These are phyloP conservation scores for Zaprionus capensis DNA, from an alignment of 1,140 invertebrate species.

Conservation along the genomic window DNA sequence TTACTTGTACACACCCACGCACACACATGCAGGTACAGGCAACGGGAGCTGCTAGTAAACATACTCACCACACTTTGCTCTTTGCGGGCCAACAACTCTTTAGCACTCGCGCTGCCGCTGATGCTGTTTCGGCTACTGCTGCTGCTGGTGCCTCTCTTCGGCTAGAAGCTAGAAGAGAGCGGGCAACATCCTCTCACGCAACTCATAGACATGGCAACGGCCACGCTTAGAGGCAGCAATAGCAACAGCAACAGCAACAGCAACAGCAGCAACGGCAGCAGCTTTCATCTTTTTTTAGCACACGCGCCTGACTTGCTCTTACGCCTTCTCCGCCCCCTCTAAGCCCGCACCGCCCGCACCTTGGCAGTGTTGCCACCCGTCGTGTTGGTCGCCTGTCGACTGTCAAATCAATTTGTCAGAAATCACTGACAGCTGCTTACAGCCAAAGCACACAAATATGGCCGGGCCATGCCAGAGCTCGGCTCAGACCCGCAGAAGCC, in stretches of 20 bases:
- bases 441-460: slow-evolving; percentile 75
- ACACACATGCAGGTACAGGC: slow-evolving; percentile 1
- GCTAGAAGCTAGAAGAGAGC: slow-evolving; percentile 60
- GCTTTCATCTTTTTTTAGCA: slow-evolving; percentile 64
- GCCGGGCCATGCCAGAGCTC: slow-evolving; percentile 35
- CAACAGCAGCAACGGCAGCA: slow-evolving; percentile 24
- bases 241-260: neutral
- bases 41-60: slow-evolving; percentile 22
- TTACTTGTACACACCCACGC: slow-evolving; percentile 41
- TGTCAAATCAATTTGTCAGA: slow-evolving; percentile 83
- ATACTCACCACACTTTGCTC: slow-evolving; percentile 73
- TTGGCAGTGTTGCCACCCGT: slow-evolving; percentile 8
- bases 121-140: slow-evolving; percentile 18
- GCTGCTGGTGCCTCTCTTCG: slow-evolving; percentile 33
- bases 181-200: slow-evolving; percentile 46
- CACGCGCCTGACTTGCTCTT: slow-evolving; percentile 66
- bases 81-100: slow-evolving; percentile 60
- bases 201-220: slow-evolving; percentile 70
- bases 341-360: neutral
- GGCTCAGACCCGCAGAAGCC: slow-evolving; percentile 39
- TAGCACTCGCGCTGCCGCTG: slow-evolving; percentile 27
- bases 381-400: slow-evolving; percentile 70
- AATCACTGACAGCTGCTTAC: slow-evolving; percentile 82
- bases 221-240: slow-evolving; percentile 39
- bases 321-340: neutral